Conservation (phyloP, 2,888 invertebrate species). For the Hydrotaea diabolus region DNA sequence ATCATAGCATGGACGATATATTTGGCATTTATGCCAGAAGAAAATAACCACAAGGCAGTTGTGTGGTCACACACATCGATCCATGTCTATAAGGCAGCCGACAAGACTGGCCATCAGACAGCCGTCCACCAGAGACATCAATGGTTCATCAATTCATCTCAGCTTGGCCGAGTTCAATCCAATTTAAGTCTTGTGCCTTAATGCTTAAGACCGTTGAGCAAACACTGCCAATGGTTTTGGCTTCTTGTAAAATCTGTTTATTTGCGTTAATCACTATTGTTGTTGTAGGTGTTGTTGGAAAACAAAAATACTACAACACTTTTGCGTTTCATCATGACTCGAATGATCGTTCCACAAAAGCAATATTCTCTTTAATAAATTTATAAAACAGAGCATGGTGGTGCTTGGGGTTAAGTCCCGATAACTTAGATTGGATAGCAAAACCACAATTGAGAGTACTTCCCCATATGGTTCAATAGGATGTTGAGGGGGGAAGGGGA, state of each 20-base stretch:
- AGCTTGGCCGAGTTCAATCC: conserved; percentile 29
- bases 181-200: conserved; percentile 23
- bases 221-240: background rate
- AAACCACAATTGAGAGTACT: no score
- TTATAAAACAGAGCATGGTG: no score
- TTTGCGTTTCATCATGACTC: no score
- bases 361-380: no score
- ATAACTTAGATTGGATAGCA: no score
- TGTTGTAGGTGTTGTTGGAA: no score
- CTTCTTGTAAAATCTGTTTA: background rate
- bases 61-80: background rate
- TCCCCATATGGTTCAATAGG: no score
- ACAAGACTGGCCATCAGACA: background rate
- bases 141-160: conserved; percentile 44
- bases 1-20: conserved; percentile 9
- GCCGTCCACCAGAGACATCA: conserved; percentile 47
- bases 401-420: no score
- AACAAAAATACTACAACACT: no score
- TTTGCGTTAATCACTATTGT: no score
- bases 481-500: no score
- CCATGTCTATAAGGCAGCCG: background rate
- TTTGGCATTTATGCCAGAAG: conserved; percentile 18
- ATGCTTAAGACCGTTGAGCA: background rate
- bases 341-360: no score
- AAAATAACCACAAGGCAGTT: conserved; percentile 16